These are phyloP conservation scores for Lordiphosa fenestrarum DNA, from an alignment of 2,888 invertebrate species.

Conservation along the genomic window DNA sequence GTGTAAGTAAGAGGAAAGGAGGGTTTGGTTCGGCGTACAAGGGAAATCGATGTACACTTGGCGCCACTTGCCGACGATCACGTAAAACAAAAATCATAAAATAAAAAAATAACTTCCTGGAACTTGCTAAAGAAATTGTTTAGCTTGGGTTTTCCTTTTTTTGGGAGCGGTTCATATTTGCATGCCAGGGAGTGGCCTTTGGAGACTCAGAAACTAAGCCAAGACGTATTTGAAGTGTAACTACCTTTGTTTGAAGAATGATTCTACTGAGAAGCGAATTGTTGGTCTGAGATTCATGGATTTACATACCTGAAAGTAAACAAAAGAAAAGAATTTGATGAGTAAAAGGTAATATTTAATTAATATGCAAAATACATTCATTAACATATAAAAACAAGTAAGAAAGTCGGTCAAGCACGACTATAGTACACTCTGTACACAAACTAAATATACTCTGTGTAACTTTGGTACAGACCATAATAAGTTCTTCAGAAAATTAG, in stretches of 20 bases:
- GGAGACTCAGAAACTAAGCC: neutral
- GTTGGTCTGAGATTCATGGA: neutral
- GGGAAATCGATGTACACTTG: slow-evolving; percentile 23
- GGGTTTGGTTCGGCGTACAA: neutral
- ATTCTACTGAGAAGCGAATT: neutral
- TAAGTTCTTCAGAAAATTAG: too few relatives aligned
- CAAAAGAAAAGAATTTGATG: neutral
- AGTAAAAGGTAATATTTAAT: neutral
- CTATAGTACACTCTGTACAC: too few relatives aligned
- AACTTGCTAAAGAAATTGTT: slow-evolving; percentile 5
- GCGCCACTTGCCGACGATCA: slow-evolving; percentile 41
- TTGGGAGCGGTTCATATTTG: too few relatives aligned
- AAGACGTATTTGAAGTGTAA: neutral
- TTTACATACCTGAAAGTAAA: slow-evolving; percentile 45
- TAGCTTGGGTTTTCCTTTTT: too few relatives aligned
- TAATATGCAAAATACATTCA: too few relatives aligned
- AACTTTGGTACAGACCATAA: too few relatives aligned
- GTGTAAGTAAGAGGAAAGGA: slow-evolving; percentile 17
- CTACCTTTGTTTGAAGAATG: slow-evolving; percentile 6
- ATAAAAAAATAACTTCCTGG: slow-evolving; percentile 30
- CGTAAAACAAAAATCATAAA: slow-evolving; percentile 1
- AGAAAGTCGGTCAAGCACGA: too few relatives aligned
- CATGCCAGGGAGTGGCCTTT: slow-evolving; percentile 5
- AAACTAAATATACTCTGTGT: too few relatives aligned
- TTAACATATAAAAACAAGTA: too few relatives aligned